These are phyloP conservation scores for Perdita meconis DNA, from an alignment of 2,888 invertebrate species.

Conservation along the genomic window DNA sequence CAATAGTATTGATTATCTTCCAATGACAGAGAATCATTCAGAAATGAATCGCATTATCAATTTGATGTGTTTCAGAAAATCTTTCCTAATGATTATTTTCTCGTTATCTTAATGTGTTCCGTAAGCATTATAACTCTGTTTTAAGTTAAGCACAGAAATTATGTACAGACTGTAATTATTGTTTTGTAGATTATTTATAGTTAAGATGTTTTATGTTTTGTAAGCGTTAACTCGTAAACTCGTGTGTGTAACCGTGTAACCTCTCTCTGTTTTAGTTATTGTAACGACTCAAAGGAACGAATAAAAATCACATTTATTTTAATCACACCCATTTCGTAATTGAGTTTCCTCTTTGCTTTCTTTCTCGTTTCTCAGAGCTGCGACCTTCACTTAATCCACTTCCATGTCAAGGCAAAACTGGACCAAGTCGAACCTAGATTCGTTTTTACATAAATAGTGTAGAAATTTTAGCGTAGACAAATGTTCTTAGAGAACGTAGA, in stretches of 20 bases:
- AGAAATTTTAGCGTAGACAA: background rate
- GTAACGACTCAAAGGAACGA: background rate
- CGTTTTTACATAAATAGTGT: constrained; percentile 20
- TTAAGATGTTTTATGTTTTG: background rate
- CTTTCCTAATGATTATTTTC: background rate
- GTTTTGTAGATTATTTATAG: background rate
- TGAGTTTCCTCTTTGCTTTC: background rate
- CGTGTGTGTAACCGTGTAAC: no score
- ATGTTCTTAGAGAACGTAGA: constrained; percentile 11
- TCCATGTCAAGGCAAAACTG: constrained; percentile 16
- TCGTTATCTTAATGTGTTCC: background rate
- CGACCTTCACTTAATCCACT: constrained; percentile 29
- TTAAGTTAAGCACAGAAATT: no score
- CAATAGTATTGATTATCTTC: constrained; percentile 8
- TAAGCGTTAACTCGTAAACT: no score
- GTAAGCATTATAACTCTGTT: no score
- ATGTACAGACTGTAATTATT: background rate
- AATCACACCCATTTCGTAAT: background rate
- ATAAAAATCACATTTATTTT: background rate
- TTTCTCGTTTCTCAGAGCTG: constrained; percentile 19
- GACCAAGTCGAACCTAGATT: constrained; percentile 28
- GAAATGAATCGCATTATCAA: background rate
- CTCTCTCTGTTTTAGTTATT: no score
- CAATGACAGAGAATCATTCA: background rate
- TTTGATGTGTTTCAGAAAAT: background rate